phyloP scores from a whole-genome alignment of 2,888 invertebrate genomes.

The Dicranocentrus wangi region DNA sequence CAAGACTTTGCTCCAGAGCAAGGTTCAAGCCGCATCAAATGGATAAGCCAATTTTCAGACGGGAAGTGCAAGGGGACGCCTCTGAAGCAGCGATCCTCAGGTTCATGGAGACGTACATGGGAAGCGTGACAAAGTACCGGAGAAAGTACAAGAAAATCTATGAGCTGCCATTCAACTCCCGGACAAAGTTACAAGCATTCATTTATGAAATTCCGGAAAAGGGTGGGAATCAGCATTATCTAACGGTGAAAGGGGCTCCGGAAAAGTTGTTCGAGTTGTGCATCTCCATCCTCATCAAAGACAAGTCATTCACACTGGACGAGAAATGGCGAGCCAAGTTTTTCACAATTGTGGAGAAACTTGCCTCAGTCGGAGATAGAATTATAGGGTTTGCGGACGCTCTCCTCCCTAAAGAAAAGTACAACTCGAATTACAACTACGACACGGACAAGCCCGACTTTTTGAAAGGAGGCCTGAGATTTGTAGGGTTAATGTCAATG shows the following conservation, averaged over 20 bases:
- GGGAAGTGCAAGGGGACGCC: constrained; percentile 65
- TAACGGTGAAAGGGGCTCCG: constrained; percentile 63
- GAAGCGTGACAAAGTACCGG: constrained; percentile 66
- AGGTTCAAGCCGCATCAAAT: constrained; percentile 62
- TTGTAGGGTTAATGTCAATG: constrained; percentile 65
- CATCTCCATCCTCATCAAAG: constrained; percentile 54
- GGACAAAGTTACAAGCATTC: constrained; percentile 68
- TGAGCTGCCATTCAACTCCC: constrained; percentile 71
- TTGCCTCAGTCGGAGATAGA: constrained; percentile 63
- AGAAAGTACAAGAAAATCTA: constrained; percentile 67
- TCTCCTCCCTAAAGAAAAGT: constrained; percentile 57
- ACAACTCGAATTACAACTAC: constrained; percentile 50
- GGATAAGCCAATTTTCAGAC: constrained; percentile 55
- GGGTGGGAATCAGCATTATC: constrained; percentile 34
- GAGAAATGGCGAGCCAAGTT: constrained; percentile 44
- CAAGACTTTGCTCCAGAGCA: constrained; percentile 66
- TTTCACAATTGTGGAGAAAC: constrained; percentile 37
- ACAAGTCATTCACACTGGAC: constrained; percentile 45
- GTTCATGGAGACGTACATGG: constrained; percentile 64
- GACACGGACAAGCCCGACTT: constrained; percentile 60
- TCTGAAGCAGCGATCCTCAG: constrained; percentile 70
- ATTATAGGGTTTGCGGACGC: constrained; percentile 67
- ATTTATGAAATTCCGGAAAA: constrained; percentile 65
- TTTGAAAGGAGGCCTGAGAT: constrained; percentile 43
- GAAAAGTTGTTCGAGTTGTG: constrained; percentile 61